Conservation (phyloP, 1,140 invertebrate species). For the Sitobion miscanthi region DNA sequence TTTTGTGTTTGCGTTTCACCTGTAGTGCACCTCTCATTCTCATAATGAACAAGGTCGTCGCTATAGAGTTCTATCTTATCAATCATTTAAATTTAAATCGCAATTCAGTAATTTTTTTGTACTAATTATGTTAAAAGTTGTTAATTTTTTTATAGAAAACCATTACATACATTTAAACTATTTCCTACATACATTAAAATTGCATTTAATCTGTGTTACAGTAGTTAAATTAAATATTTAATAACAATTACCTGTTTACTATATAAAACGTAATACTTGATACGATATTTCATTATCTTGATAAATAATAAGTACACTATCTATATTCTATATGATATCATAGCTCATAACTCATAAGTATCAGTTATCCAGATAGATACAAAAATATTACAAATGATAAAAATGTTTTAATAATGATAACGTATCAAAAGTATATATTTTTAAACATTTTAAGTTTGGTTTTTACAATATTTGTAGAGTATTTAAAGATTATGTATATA, state of each 20-base stretch:
- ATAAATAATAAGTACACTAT: background rate
- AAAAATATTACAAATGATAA: background rate
- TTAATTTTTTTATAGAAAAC: background rate
- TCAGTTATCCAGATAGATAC: background rate
- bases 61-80: constrained; percentile 12
- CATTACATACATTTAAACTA: background rate
- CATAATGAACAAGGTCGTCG: constrained; percentile 23
- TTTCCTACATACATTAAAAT: background rate
- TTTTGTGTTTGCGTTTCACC: constrained; percentile 45
- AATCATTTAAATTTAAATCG: constrained; percentile 24
- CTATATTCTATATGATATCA: background rate
- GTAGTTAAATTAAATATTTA: background rate
- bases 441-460: background rate
- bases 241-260: background rate
- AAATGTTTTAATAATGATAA: background rate
- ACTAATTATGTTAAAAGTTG: background rate
- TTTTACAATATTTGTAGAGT: background rate
- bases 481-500: too few species aligned
- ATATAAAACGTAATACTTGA: background rate
- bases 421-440: background rate
- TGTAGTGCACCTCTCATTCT: constrained; percentile 48
- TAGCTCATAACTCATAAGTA: background rate
- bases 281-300: background rate
- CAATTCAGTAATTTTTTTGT: background rate
- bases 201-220: background rate